Base-by-base conservation (phyloP, 2,797 vertebrate genomes). In the Distichodus sexfasciatus region DNA sequence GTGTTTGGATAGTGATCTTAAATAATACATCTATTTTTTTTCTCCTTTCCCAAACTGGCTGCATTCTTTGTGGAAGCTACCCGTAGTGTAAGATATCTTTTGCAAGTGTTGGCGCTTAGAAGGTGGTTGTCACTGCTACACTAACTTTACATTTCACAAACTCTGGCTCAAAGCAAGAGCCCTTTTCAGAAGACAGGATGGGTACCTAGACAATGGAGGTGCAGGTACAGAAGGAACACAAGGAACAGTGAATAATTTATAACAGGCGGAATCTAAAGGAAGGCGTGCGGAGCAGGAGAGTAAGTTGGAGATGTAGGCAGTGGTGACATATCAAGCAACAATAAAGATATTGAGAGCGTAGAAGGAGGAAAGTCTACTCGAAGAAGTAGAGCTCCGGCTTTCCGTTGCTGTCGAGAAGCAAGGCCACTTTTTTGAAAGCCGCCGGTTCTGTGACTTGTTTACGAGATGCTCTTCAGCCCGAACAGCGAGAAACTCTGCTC, bases 281-380 rank as follows among this genome's bases (percentile, higher is more conserved):
- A 90, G 87, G 88, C 88, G 90, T 88, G 90, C 91, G 88, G 91
- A 92, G 91, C 90, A 88, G 73, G 86, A 89, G 86, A 88, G 90
- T 88, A 88, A 90, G 90, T 89, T 85, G 84, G 82, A 89, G 82
- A 88, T 88, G 88, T 88, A 90, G 89, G 87, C 88, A 87, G 83
- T 89, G 88, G 88, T 91, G 91, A 91, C 90, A 91, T 91, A 91
- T 91, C 89, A 90, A 91, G 90, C 86, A 80, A 90, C 87, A 91
- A 90, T 90, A 90, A 90, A 91, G 88, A 90, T 87, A 81, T 86
- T 60, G 87, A 85, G 88, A 87, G 83, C 73, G 77, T 71, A 73
- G 80, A 75, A 55, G 68, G 68, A 75, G 81, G 86, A 74, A 83
- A 63, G 63, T 73, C 60, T 83, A 83, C 76, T 83, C 83, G 85